These are phyloP conservation scores for Corythoichthys haematopterus DNA, from an alignment of 2,113 vertebrate species.

Conservation along the genomic window DNA sequence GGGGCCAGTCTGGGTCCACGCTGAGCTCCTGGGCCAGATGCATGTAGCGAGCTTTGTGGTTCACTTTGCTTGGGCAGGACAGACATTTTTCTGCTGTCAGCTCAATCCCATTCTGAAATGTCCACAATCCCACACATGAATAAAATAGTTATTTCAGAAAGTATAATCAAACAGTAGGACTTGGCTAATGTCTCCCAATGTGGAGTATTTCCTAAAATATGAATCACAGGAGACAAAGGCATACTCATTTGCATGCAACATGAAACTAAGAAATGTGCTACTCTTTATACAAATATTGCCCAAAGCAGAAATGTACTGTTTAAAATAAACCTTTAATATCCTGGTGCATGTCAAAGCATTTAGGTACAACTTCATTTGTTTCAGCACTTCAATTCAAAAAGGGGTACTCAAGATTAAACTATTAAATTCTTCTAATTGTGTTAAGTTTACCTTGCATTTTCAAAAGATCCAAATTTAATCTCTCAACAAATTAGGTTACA, in stretches of 20 bases:
- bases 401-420: not conserved
- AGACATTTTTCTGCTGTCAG: conserved; percentile 66
- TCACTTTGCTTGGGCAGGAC: conserved; percentile 70
- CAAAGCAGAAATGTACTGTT: conserved; percentile 16
- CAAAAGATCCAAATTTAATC: not conserved
- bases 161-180: not conserved
- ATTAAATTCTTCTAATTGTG: not conserved
- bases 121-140: conserved; percentile 22
- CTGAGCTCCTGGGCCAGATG: conserved; percentile 91
- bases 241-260: conserved; percentile 15
- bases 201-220: not conserved
- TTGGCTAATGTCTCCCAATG: conserved; percentile 2
- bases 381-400: not conserved
- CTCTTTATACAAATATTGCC: not conserved
- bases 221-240: not conserved
- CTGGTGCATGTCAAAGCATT: not conserved
- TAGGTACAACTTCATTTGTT: not conserved
- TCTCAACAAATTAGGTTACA: not conserved
- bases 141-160: conserved; percentile 8
- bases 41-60: conserved; percentile 91
- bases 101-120: conserved; percentile 76
- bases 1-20: conserved; percentile 95
- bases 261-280: not conserved
- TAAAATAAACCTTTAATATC: conserved; percentile 11
- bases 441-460: not conserved